Base-by-base conservation (phyloP, 2,888 invertebrate genomes). In the Diaperis boleti region DNA sequence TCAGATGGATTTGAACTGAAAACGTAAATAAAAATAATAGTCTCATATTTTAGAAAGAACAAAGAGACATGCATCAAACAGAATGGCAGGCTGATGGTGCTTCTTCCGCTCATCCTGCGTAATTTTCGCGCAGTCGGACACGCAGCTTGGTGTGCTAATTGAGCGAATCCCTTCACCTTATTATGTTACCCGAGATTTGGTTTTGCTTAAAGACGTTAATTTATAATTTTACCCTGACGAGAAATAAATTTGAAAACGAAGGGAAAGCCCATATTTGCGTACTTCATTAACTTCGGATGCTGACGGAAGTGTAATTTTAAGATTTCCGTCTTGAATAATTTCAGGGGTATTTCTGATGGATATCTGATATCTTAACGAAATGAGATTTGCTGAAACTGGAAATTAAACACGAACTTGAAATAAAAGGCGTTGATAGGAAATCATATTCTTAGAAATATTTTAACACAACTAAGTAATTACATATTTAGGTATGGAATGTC, bases 111-210 rank as follows among this genome's bases (percentile, higher is more conserved):
- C 41, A 35, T 31, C 39, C 54, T 54, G 49, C 22, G 59, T 55
- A 59, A 64, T 64, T 54, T 59, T 64, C 49, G 49, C 55, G 55
- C 59, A 64, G 59, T 64, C 49, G 64, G 68, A 67, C 68, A 69
- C 65, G 66, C 68, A 59, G 66, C 67, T 66, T 67, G 67, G 64
- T 59, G 66, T 62, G 66, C 59, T 70, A 70, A 70, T 70, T 70
- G 68, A 67, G 69, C 66, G 67, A 54, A 67, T 68, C 70, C 64
- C 63, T 64, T 55, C 60, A 67, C 69, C 68, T 69, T 68, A 66
- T 69, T 68, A 67, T 66, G 65, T 69, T 66, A 65, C 67, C 55
- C 64, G 60, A 64, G 64, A 66, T 69, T 69, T 62, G 61, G 66
- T 66, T 65, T 62, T 59, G 50, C 56, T 57, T 62, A 60, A 66